Evolutionary conservation across 2,888 invertebrate genomes (phyloP), one percentile per base, ranked within the genome.

Genomic region (Osmoderma eremita): DNA sequence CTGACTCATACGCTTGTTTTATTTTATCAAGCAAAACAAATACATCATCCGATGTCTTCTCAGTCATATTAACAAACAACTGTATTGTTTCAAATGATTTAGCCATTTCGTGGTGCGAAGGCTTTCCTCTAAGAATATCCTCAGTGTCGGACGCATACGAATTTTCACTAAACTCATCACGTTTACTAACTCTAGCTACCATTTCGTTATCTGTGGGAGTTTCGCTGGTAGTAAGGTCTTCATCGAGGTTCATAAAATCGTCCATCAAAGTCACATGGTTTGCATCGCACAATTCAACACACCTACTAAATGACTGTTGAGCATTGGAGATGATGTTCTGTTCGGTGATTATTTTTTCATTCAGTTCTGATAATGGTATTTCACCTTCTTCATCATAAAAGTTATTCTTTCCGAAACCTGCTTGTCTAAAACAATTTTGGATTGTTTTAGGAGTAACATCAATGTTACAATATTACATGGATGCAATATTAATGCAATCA

Each of bases 251-350:
- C 49, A 17, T 49, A 49, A 49, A 49, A 49, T 49, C 22, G 18
- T 49, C 20, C 49, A 49, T 49, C 12, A 49, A 49, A 49, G 22
- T 49, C 22, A 49, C n/a, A 49, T 49, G 49, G 2, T 49, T 49
- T 20, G 20, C 49, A 49, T 5, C 20, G 49, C 20, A 49, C 49
- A 49, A 49, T 48, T 48, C 48, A 48, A 49, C 49, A 49, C 22
- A 49, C 49, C 20, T 49, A 49, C 8, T 41, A 41, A 41, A 20
- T 18, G 49, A 49, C 49, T 49, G 20, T 49, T 49, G 20, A 49
- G 18, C 49, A 49, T 49, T 20, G 49, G 49, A 49, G 18, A 49
- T 49, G 49, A n/a, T 49, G 49, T 22, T 49, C 20, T 49, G 49
- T 20, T 20, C 20, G 20, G 49, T 49, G 20, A 49, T 49, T 49